phyloP scores from a whole-genome alignment of 2,113 vertebrate species.

The Nothocercus julius region DNA sequence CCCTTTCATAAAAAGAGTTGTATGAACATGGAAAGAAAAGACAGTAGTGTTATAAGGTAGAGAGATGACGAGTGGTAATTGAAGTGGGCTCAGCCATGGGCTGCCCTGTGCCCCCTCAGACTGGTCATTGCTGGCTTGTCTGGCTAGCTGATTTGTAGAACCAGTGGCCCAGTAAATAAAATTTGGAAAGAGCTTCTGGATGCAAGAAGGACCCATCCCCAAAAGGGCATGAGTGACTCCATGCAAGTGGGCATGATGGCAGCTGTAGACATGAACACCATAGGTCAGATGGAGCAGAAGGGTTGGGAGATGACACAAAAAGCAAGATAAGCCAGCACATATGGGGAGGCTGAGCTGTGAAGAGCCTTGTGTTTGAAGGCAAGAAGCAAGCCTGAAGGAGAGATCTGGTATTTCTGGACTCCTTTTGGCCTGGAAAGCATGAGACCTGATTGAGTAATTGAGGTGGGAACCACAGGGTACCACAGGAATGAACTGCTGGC shows the following conservation, averaged over 20 bases:
- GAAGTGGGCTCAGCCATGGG: not conserved
- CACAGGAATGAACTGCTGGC: constrained; percentile 50
- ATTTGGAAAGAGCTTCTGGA: not conserved
- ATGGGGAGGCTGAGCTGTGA: constrained; percentile 6
- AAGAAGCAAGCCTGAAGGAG: constrained; percentile 44
- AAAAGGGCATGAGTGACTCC: not conserved
- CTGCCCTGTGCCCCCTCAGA: not conserved
- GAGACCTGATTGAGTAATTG: constrained; percentile 63
- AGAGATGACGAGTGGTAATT: not conserved
- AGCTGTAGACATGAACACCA: not conserved
- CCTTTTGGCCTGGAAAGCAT: constrained; percentile 35
- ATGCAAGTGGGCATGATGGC: not conserved
- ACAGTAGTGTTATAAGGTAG: not conserved
- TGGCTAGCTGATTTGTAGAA: not conserved
- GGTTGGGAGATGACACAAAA: not conserved
- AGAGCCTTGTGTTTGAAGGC: constrained; percentile 13
- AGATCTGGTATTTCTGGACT: constrained; percentile 32
- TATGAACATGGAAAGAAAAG: not conserved
- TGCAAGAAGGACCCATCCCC: not conserved
- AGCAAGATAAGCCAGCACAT: not conserved
- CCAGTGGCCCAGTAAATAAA: not conserved
- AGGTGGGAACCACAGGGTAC: constrained; percentile 53
- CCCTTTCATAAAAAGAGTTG: not conserved
- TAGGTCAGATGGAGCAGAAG: not conserved
- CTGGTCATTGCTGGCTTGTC: not conserved